phyloP scores from a whole-genome alignment of 1,140 invertebrate genomes.

The Pinna nobilis region DNA sequence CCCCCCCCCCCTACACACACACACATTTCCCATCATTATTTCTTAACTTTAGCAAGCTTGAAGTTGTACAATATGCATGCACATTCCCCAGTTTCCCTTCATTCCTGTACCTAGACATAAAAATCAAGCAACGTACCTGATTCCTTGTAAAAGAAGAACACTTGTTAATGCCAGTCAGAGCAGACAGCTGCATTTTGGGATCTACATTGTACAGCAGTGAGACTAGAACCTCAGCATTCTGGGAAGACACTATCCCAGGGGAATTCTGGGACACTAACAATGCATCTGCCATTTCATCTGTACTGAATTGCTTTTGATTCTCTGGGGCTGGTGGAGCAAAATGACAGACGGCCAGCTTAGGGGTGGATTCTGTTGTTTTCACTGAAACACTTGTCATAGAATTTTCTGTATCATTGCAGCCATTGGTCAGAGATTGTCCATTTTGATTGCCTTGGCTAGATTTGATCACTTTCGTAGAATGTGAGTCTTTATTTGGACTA shows the following conservation, averaged over 20 bases:
- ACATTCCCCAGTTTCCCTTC: neutral
- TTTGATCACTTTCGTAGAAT: neutral
- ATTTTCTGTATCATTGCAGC: too few species aligned
- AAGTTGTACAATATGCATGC: neutral
- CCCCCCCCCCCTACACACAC: too few species aligned
- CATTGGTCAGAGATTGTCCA: too few species aligned
- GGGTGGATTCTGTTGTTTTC: too few species aligned
- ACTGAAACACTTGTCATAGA: too few species aligned
- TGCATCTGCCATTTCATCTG: conserved; percentile 48
- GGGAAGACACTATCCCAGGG: conserved; percentile 42
- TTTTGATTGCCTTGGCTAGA: neutral
- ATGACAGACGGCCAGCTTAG: too few species aligned
- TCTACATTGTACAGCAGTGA: conserved; percentile 76
- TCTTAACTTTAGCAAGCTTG: neutral
- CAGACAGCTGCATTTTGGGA: conserved; percentile 75
- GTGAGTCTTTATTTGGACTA: too few species aligned
- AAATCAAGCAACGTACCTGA: conserved; percentile 72
- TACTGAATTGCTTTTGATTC: conserved; percentile 6
- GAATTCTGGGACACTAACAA: conserved; percentile 42
- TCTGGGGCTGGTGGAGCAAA: neutral
- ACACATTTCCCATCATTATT: neutral
- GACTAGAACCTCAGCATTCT: conserved; percentile 76
- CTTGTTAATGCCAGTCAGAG: conserved; percentile 77
- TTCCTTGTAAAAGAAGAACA: conserved; percentile 78
- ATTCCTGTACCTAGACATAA: neutral